Evolutionary conservation across 2,113 vertebrate species (phyloP), one percentile per base, ranked within the genome.

Genomic region (Phainopepla nitens): DNA sequence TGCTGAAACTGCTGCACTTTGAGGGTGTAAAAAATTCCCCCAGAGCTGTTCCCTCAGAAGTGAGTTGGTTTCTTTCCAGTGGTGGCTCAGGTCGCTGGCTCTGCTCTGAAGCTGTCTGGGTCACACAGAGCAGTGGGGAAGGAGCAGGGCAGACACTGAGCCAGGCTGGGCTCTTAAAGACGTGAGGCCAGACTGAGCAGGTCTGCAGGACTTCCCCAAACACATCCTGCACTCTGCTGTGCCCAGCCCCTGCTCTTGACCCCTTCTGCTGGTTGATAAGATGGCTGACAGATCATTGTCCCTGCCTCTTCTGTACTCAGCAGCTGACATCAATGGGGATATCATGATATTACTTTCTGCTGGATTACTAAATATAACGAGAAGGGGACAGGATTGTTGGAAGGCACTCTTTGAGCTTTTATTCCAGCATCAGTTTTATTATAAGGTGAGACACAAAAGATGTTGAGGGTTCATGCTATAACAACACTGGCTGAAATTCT

Each of bases 1-100:
- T 56, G 53, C 27, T 72, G 60, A 24, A 93, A 66, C 16, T 15
- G 23, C 16, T 62, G 31, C 54, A 36, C 14, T 81, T 39, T 28
- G 23, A 91, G 36, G 45, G 31, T 77, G 11, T 14, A 35, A 88
- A 81, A 54, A 68, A 41, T 33, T 65, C 14, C 7, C 25, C 62
- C 13, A 4, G 20, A 87, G 42, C 31, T 72, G 31, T 15, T 80
- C 29, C 31, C 39, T 78, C n/a, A 65, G 49, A 60, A 82, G 17
- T 12, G 9, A 24, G 3, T 3, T 31, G 28, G 7, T 45, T 19
- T 18, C 21, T 20, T 20, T 8, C 3, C 15, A 33, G 2, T 10
- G 21, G 28, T 82, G 7, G 24, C 35, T 82, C 20, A 66, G 65
- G 42, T 95, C 50, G 19, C 19, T 22, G 10, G 73, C 47, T 44